Evolutionary conservation across 2,797 vertebrate species (phyloP).

Genomic region (Myotis daubentonii): DNA sequence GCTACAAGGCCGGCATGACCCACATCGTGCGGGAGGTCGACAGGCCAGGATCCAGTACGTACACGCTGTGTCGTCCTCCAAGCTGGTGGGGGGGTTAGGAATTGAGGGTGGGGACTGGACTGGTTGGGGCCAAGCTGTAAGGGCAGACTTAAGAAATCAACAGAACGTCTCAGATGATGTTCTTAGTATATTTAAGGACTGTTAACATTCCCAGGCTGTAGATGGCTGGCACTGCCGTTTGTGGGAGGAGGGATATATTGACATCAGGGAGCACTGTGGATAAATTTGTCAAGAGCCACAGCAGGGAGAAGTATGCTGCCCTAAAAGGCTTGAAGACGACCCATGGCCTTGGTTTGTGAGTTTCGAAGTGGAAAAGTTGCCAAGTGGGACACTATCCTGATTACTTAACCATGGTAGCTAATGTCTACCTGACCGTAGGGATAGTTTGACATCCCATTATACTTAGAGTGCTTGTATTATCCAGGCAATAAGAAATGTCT

Average conservation of each 20-base stretch:
- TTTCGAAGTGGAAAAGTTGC: neutral
- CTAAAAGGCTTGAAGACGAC: neutral
- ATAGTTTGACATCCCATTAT: accelerated
- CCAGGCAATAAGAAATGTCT: neutral
- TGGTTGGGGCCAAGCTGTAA: neutral
- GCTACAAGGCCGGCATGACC: slow-evolving; percentile 99
- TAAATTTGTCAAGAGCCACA: neutral
- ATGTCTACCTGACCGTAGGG: too few species aligned
- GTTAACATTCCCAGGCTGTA: too few species aligned
- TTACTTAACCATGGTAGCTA: too few species aligned
- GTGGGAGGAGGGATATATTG: neutral
- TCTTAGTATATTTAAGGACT: neutral
- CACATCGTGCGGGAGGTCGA: slow-evolving; percentile 98
- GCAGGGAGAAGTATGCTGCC: accelerated
- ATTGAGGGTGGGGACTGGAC: neutral
- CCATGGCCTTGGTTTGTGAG: neutral
- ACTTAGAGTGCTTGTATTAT: accelerated
- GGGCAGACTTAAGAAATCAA: neutral
- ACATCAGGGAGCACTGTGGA: accelerated
- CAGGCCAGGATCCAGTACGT: slow-evolving; percentile 97
- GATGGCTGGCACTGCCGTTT: neutral
- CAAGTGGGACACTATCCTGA: neutral
- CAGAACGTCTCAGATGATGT: too few species aligned
- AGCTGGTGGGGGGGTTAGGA: neutral
- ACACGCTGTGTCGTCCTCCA: accelerated